These are phyloP conservation scores for Molossus molossus DNA, from an alignment of 2,797 vertebrate genomes.

Conservation along the genomic window DNA sequence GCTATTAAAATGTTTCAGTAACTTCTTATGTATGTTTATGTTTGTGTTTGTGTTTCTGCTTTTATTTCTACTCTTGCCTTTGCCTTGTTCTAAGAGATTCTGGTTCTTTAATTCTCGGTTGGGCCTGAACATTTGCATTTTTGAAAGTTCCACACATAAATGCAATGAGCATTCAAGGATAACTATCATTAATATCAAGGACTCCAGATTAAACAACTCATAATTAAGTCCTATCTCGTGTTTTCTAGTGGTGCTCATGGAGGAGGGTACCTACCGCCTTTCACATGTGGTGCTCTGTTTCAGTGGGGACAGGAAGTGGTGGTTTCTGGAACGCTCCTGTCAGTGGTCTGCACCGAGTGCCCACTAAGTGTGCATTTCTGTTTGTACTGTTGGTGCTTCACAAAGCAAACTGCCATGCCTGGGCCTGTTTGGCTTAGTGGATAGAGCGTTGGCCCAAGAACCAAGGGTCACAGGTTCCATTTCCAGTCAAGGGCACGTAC, in stretches of 20 bases:
- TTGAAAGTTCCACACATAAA: not conserved
- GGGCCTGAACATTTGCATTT: not conserved
- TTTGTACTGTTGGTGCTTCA: not conserved
- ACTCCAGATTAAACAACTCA: not conserved
- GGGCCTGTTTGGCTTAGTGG: too few species aligned
- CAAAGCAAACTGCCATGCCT: not conserved
- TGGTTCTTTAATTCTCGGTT: not conserved
- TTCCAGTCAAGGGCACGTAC: too few species aligned
- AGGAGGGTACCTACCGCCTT: not conserved
- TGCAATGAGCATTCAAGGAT: not conserved
- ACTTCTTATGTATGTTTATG: not conserved
- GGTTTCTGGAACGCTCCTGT: not conserved
- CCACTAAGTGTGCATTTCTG: not conserved
- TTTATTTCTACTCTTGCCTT: not conserved
- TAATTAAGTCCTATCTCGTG: not conserved
- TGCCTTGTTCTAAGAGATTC: not conserved
- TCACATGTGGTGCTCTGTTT: not conserved
- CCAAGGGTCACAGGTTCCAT: too few species aligned
- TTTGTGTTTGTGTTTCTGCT: too few species aligned
- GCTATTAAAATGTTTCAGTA: not conserved
- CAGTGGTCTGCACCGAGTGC: not conserved
- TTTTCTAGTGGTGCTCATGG: not conserved
- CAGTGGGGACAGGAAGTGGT: not conserved
- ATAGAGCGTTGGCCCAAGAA: too few species aligned
- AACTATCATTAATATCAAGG: not conserved